These are phyloP conservation scores for Rhogogaster chlorosoma DNA, from an alignment of 2,888 invertebrate genomes.

Conservation along the genomic window DNA sequence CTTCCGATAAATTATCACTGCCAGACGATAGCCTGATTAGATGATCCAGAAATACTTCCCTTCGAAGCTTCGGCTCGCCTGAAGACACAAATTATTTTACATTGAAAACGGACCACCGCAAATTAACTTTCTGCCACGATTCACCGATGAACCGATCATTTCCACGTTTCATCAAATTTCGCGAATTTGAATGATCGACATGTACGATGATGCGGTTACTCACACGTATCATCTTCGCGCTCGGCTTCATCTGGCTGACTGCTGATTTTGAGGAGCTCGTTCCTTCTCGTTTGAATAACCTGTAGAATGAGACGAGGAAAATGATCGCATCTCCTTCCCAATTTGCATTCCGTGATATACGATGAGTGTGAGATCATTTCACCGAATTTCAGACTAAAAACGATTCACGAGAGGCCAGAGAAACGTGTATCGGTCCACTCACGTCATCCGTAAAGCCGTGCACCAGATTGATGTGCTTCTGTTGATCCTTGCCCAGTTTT, in stretches of 20 bases:
- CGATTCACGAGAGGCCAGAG: neutral
- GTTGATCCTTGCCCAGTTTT: conserved; percentile 77
- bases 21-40: conserved; percentile 78
- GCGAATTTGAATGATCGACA: neutral
- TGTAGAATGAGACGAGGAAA: conserved; percentile 50
- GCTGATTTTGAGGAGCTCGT: conserved; percentile 72
- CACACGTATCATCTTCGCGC: conserved; percentile 48
- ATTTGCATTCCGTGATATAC: neutral
- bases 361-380: neutral
- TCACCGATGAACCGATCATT: neutral
- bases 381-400: neutral
- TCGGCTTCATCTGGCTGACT: neutral
- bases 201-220: neutral
- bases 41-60: conserved; percentile 77
- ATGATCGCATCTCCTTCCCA: neutral
- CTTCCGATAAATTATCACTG: conserved; percentile 78
- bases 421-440: neutral
- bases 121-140: neutral
- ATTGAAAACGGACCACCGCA: neutral
- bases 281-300: conserved; percentile 72
- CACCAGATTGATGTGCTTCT: conserved; percentile 80
- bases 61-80: conserved; percentile 51
- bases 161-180: neutral
- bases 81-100: neutral
- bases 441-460: conserved; percentile 82